phyloP scores from a whole-genome alignment of 1,140 invertebrate species.

The Ylistrum balloti region DNA sequence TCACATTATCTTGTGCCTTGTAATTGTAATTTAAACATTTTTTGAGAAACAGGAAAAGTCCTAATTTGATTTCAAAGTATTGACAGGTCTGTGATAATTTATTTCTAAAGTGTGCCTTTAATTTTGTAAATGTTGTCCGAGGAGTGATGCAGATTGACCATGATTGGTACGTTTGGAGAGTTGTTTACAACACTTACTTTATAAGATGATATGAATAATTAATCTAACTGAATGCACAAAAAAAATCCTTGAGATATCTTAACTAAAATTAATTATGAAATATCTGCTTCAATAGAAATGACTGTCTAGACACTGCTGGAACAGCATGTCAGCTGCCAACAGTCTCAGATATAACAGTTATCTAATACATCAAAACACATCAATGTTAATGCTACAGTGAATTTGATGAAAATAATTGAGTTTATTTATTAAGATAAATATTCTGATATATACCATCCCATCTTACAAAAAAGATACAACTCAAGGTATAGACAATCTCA shows the following conservation, averaged over 20 bases:
- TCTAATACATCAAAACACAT: conserved; percentile 9
- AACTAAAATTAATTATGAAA: neutral
- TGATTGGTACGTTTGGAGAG: no score
- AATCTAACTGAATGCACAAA: neutral
- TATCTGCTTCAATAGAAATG: neutral
- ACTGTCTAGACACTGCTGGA: neutral
- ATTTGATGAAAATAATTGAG: neutral
- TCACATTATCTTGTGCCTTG: no score
- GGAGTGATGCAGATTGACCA: no score
- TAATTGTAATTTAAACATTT: no score
- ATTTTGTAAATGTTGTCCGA: no score
- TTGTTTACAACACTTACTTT: no score
- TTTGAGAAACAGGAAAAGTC: no score
- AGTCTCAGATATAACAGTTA: neutral
- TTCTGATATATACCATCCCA: neutral
- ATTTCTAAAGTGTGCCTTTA: no score
- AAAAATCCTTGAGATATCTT: neutral
- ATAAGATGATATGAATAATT: neutral
- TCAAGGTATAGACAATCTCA: no score
- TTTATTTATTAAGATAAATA: neutral
- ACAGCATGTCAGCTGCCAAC: neutral
- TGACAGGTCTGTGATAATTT: no score
- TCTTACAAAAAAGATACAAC: no score
- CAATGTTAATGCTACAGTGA: neutral
- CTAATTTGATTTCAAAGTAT: no score